Evolutionary conservation across 30 jellyfish, hydroid and myxozoan genomes (phyloP).

Genomic region (Turritopsis dohrnii): DNA sequence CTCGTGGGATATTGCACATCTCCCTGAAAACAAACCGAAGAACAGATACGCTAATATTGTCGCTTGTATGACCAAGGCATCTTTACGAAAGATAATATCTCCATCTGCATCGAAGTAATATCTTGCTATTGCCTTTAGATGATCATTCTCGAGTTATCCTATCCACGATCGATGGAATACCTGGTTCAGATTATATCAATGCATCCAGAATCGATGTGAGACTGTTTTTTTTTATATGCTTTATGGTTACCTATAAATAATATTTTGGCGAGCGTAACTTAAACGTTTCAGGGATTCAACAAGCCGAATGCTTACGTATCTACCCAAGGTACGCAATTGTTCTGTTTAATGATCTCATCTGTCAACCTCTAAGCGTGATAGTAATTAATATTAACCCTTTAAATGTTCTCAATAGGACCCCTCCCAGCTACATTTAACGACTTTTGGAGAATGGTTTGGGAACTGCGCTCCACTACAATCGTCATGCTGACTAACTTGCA

Average conservation of each 20-base stretch:
- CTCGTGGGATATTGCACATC: constrained; percentile 93
- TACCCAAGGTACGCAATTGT: constrained; percentile 90
- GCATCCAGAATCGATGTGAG: constrained; percentile 91
- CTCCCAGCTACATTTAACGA: constrained; percentile 85
- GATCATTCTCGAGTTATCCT: constrained; percentile 90
- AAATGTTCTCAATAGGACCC: constrained; percentile 58
- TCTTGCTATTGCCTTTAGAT: constrained; percentile 45
- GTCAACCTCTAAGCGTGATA: background rate
- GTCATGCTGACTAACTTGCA: constrained; percentile 88
- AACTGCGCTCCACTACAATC: constrained; percentile 57
- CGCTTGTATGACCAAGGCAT: constrained; percentile 85
- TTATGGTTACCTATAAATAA: background rate
- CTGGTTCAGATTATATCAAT: constrained; percentile 77
- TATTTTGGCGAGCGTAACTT: background rate
- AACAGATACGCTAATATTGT: constrained; percentile 92
- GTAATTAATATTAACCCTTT: background rate
- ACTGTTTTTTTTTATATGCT: background rate
- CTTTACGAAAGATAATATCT: too few species aligned
- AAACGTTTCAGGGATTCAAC: constrained; percentile 55
- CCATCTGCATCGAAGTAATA: too few species aligned
- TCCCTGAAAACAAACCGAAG: constrained; percentile 75
- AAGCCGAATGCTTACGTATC: constrained; percentile 80
- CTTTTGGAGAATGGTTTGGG: constrained; percentile 97
- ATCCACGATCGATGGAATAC: constrained; percentile 38
- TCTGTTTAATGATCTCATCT: too few species aligned